Evolutionary conservation across 2,797 vertebrate species (phyloP), one percentile per base, ranked within the genome.

Genomic region (Manis crassicaudata): DNA sequence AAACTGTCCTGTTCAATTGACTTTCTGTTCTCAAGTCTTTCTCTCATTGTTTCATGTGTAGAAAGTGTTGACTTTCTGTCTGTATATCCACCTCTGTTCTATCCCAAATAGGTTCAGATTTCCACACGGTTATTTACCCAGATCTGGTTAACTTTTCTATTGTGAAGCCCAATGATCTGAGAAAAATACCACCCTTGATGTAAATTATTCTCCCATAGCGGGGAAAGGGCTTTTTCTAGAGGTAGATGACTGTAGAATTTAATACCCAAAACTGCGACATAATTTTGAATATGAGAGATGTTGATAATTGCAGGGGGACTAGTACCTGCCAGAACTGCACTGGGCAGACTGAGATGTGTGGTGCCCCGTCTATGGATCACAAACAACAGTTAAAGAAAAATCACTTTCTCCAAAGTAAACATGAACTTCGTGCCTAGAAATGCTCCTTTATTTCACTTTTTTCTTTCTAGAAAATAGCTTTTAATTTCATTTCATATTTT

Each of bases 61-160:
- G 68, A 85, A 65, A 2, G 8, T n/a, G n/a, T 86, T 90, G 85
- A 73, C 23, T 77, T 96, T 96, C 88, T 79, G 29, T 72, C 81
- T 62, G 54, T 63, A 35, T 29, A 58, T 40, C 13, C 11, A 29
- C 37, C 50, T 72, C 68, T 65, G 56, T 87, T 84, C 37, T 62
- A 50, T n/a, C 56, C 9, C 54, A 75, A 80, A 76, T 70, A 40
- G 16, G 63, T 54, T 91, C n/a, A 27, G 60, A 32, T 95, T 77
- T 93, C 67, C 52, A 90, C 20, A n/a, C 43, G 37, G 60, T n/a
- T 73, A 75, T 87, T 80, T 81, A 73, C 3, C 40, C 54, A 65
- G 29, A 83, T 83, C 43, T 70, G 67, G 70, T 80, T 89, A 40
- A 16, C 35, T 91, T 86, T 96, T 50, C 35, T 90, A 62, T 32